Evolutionary conservation across 2,113 vertebrate genomes (phyloP), one percentile per base, ranked within the genome.

Genomic region (Odocoileus virginianus): DNA sequence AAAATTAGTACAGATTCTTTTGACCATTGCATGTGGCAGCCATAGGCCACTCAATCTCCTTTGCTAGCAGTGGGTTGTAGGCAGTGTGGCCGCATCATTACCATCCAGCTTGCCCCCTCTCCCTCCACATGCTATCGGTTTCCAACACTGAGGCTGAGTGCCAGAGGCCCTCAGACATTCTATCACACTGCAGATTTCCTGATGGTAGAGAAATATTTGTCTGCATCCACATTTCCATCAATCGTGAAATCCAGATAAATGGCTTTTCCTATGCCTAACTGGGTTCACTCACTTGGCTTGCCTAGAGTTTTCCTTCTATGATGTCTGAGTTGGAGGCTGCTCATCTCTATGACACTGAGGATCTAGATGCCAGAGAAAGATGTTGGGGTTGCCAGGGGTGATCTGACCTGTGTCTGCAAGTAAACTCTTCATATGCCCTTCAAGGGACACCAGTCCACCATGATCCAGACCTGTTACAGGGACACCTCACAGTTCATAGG

Each of bases 381-480:
- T 17, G 7, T 8, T 2, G 13, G 4, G 10, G 36, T 21, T 50
- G 15, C 19, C 43, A 2, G 87, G 43, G 21, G 27, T 14, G 13
- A 47, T 40, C 27, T 30, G 81, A 67, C 30, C 28, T 28, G 6
- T 15, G 67, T 58, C 64, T 43, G 43, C 25, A 16, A 1, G 57
- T 30, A 8, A 19, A 17, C 43, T 43, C 25, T 85, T 30, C 28
- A 4, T 1, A 2, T 14, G 6, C 47, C 47, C 50, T 10, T 15
- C 17, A 14, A n/a, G 3, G 15, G 17, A 40, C 8, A 2, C 2
- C 54, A 36, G 2, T 21, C 61, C 25, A 5, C 33, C 8, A 0
- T 1, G 12, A n/a, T 25, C n/a, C 4, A 12, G 33, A 16, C 47
- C n/a, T 55, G 7, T 52, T 21, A 6, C 3, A 8, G 28, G 36